Evolutionary conservation across 1,140 invertebrate species (phyloP).

Genomic region (Cherax destructor): DNA sequence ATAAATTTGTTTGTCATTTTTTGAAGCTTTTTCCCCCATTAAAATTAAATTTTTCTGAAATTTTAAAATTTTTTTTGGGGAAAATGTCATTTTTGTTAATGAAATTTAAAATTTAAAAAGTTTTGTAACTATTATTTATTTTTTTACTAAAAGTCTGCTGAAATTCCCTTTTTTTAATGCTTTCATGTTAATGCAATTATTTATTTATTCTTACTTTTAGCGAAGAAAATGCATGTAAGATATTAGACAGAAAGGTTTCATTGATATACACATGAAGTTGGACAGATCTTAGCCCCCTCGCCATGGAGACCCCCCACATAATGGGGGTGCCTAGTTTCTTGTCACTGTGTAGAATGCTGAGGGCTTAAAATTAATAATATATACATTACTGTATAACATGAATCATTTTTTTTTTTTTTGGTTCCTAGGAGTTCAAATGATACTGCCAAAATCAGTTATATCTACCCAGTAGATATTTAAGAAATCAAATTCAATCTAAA

Average conservation of each 20-base stretch:
- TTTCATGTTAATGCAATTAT: slow-evolving; percentile 4
- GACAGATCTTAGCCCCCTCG: slow-evolving; percentile 41
- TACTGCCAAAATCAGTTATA: no score
- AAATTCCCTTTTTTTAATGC: not conserved
- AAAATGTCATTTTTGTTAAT: not conserved
- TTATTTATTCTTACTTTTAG: slow-evolving; percentile 34
- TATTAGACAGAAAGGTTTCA: not conserved
- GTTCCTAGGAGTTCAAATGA: not conserved
- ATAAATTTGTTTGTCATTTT: no score
- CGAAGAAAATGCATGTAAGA: slow-evolving; percentile 37
- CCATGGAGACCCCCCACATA: slow-evolving; percentile 14
- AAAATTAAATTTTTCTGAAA: not conserved
- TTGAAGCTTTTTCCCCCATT: no score
- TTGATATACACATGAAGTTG: slow-evolving; percentile 40
- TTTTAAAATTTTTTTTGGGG: not conserved
- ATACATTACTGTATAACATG: not conserved
- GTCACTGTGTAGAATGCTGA: slow-evolving; percentile 25
- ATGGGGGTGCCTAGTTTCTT: slow-evolving; percentile 20
- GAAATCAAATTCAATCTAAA: no score
- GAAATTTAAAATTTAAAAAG: not conserved
- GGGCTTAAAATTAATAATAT: not conserved
- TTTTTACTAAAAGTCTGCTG: not conserved
- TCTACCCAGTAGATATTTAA: no score
- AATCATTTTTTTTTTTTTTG: not conserved
- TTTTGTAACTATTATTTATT: not conserved